Conservation (phyloP, 2,888 invertebrate species). For the Merodon equestris region DNA sequence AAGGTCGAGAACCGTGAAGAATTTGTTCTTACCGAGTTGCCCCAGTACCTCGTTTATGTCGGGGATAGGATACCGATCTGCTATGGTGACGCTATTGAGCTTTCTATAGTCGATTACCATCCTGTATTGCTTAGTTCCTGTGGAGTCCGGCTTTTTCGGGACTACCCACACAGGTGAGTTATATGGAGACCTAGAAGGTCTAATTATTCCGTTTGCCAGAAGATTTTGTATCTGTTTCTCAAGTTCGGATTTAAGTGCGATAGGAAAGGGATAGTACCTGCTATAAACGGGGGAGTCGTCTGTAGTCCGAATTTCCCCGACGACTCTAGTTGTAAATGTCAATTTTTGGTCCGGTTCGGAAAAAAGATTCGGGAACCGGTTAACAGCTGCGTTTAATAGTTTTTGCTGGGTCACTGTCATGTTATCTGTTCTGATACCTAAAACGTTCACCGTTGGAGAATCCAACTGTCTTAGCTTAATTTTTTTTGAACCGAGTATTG, state of each 20-base stretch:
- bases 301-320: slow-evolving; percentile 47
- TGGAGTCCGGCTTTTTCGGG: slow-evolving; percentile 18
- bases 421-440: background rate
- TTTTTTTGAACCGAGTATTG: slow-evolving; percentile 15
- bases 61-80: no score
- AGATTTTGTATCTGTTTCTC: slow-evolving; percentile 27
- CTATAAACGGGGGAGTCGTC: no score
- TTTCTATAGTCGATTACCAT: background rate
- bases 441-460: slow-evolving; percentile 24
- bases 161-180: slow-evolving; percentile 52
- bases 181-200: slow-evolving; percentile 38
- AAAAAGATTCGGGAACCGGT: slow-evolving; percentile 10
- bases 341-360: slow-evolving; percentile 16
- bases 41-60: no score
- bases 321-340: slow-evolving; percentile 22
- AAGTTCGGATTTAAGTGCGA: no score
- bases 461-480: slow-evolving; percentile 20
- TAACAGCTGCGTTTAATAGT: slow-evolving; percentile 7
- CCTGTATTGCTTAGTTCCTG: slow-evolving; percentile 14
- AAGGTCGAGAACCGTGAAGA: no score
- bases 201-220: slow-evolving; percentile 33
- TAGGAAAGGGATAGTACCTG: no score
- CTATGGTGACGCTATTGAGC: slow-evolving; percentile 15
- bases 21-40: no score
- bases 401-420: slow-evolving; percentile 12